A percentile compares a stretch with the other conserved stretches of the same genome.
These are phyloP conservation scores for Caerostris extrusa DNA, from an alignment of 1,140 invertebrate species.

Conservation along the genomic window DNA sequence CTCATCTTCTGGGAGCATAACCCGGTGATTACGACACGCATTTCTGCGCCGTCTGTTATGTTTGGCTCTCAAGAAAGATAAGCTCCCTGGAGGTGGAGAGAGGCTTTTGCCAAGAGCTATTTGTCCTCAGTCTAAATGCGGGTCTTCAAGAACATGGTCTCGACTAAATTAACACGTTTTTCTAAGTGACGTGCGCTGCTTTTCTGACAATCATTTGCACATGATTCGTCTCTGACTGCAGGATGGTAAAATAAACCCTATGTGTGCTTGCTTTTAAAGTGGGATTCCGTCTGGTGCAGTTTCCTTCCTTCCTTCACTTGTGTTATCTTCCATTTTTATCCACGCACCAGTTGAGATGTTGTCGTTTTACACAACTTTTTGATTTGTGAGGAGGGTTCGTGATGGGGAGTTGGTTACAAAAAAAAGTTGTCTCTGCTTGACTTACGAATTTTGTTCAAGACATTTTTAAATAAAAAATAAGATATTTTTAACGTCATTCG, in stretches of 20 bases:
- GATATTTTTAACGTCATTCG: too few relatives aligned
- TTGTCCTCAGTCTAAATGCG: conserved; percentile 70
- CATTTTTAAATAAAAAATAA: too few relatives aligned
- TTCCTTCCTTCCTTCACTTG: too few relatives aligned
- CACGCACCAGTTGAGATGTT: background rate
- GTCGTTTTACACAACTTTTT: background rate
- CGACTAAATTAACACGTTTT: conserved; percentile 67
- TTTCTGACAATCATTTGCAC: conserved; percentile 68
- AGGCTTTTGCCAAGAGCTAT: conserved; percentile 66
- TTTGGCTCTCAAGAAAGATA: conserved; percentile 50
- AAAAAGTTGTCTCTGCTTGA: too few relatives aligned
- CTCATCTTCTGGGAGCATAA: conserved; percentile 61
- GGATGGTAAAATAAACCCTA: conserved; percentile 6
- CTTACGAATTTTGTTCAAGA: too few relatives aligned
- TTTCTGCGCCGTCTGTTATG: conserved; percentile 48
- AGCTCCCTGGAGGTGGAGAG: conserved; percentile 2
- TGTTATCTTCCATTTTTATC: conserved; percentile 12
- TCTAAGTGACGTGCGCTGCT: conserved; percentile 34
- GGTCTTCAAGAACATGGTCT: conserved; percentile 3
- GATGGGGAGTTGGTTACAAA: background rate
- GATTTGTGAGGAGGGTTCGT: background rate
- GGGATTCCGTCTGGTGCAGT: background rate
- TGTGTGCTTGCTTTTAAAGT: background rate
- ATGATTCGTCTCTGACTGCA: conserved; percentile 42
- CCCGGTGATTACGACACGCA: conserved; percentile 62